Evolutionary conservation across 2,113 vertebrate genomes (phyloP), one percentile per base, ranked within the genome.

Genomic region (Eptesicus fuscus): DNA sequence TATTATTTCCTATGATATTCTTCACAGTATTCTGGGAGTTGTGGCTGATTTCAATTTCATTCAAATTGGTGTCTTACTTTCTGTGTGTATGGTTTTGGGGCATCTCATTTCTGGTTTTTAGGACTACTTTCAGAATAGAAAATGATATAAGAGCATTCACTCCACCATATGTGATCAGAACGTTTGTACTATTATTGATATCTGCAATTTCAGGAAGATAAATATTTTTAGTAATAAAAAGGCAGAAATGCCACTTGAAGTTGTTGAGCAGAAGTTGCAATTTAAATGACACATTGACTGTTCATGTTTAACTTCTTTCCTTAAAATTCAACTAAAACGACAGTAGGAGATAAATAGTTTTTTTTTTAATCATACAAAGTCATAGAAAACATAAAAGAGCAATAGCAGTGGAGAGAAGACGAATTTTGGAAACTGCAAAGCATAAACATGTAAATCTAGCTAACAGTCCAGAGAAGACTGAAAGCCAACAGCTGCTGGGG

Each of bases 181-280:
- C 77, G 14, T 84, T 88, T 80, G 12, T 37, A 47, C 7, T 82
- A 30, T 73, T 86, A 32, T 23, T 32, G 28, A 77, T 49, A 84
- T 63, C 83, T 40, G 2, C n/a, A 40, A 85, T 70, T 83, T 76
- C 42, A 69, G 35, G 83, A 80, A 69, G 30, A 93, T 28, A 83
- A 93, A 70, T 49, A 70, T 53, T 87, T 83, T 83, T 94, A 79
- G 9, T 49, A 61, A 13, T 80, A 44, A 84, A 90, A 92, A 90
- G 53, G 70, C 28, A 90, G 70, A 87, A 69, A n/a, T 65, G 63
- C 17, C 30, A 67, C 14, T 65, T 67, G 61, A 63, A 63, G 28
- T 63, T 13, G 4, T 30, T 63, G 28, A 63, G 2, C 61, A 63
- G 61, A 63, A 32, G 61, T 63, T 89, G 6, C 6, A 9, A 49